These are phyloP conservation scores for Xyliphius kryptos DNA, from an alignment of 2,113 vertebrate genomes.

Conservation along the genomic window DNA sequence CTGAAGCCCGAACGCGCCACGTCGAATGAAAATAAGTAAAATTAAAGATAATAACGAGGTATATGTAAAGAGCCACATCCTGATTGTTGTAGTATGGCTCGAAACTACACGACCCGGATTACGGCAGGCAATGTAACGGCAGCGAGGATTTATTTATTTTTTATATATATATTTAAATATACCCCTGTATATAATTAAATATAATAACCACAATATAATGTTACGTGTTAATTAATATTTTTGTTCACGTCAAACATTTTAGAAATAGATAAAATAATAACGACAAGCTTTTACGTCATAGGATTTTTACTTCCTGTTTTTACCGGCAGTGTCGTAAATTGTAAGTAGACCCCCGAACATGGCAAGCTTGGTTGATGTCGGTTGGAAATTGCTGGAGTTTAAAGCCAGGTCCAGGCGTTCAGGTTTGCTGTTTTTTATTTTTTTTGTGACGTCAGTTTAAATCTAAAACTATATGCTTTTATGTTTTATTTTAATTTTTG, in stretches of 20 bases:
- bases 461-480: not conserved
- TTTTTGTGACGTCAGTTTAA: conserved; percentile 26
- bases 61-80: conserved; percentile 47
- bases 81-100: conserved; percentile 21
- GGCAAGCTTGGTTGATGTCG: conserved; percentile 72
- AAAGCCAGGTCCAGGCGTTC: conserved; percentile 81
- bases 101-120: conserved; percentile 48
- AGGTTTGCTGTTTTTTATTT: conserved; percentile 93
- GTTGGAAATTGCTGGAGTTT: conserved; percentile 88
- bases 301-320: no score
- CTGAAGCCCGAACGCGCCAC: conserved; percentile 63
- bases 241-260: no score
- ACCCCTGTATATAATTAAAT: not conserved
- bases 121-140: conserved; percentile 56
- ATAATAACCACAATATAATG: not conserved
- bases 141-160: not conserved
- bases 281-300: no score
- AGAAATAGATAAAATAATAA: no score
- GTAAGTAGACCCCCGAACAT: no score
- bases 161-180: no score
- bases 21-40: conserved; percentile 23
- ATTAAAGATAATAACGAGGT: conserved; percentile 27
- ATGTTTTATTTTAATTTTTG: not conserved
- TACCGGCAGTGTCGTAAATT: no score
- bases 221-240: not conserved